These are phyloP conservation scores for Periphyllus acericola DNA, from an alignment of 2,888 invertebrate species.

Conservation along the genomic window DNA sequence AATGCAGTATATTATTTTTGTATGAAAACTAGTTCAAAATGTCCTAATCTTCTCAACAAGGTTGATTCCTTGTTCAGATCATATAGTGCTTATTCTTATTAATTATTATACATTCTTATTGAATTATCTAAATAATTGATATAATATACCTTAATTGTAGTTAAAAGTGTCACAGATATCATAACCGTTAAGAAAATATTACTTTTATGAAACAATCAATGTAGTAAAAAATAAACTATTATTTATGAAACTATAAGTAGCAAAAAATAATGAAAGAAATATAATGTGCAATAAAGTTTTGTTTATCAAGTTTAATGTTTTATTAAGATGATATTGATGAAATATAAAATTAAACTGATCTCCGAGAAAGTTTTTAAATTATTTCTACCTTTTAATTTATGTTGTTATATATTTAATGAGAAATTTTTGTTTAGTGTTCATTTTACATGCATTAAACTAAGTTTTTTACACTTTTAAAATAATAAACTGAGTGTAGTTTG, in stretches of 20 bases:
- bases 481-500: neutral
- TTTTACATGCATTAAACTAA: neutral
- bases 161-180: no score
- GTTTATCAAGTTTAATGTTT: neutral
- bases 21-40: neutral
- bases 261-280: neutral
- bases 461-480: neutral
- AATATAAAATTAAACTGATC: slow-evolving; percentile 10
- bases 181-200: neutral
- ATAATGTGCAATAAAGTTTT: slow-evolving; percentile 40
- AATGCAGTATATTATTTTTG: slow-evolving; percentile 13
- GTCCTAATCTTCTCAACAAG: neutral
- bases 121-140: no score
- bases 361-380: slow-evolving; percentile 16
- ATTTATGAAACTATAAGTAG: neutral
- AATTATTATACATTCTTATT: neutral
- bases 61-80: neutral
- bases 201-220: neutral
- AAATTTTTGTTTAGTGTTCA: neutral
- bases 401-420: neutral
- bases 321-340: neutral
- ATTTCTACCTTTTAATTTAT: neutral
- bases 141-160: no score
- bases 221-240: neutral
- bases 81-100: neutral